These are phyloP conservation scores for Phoeniculus purpureus DNA, from an alignment of 2,797 vertebrate genomes.

Conservation along the genomic window DNA sequence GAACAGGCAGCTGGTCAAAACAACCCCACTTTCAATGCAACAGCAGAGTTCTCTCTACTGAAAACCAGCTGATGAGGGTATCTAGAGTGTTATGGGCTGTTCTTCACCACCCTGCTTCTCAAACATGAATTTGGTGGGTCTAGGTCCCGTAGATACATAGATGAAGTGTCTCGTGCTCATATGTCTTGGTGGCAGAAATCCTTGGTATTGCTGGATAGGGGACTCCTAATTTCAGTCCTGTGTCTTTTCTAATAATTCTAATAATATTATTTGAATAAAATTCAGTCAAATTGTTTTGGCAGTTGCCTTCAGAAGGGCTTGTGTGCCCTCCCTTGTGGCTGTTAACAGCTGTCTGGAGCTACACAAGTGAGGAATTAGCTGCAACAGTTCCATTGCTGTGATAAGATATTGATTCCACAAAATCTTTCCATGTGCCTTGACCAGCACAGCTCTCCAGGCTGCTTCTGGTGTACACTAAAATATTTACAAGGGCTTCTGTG, in stretches of 20 bases:
- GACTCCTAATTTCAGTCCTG: neutral
- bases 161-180: neutral
- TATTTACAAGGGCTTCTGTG: neutral
- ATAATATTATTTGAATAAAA: accelerated
- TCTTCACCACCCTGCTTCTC: neutral
- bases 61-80: neutral
- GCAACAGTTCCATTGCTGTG: neutral
- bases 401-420: neutral
- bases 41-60: neutral
- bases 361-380: neutral
- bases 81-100: neutral
- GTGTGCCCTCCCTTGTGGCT: neutral
- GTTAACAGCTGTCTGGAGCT: neutral
- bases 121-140: neutral
- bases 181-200: neutral
- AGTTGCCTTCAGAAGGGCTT: neutral
- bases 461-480: neutral
- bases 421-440: neutral
- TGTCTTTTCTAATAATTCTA: neutral
- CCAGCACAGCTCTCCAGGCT: neutral
- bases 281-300: neutral
- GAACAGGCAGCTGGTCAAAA: neutral
- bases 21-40: neutral
- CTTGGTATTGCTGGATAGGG: too few relatives aligned
- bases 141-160: neutral